Percentiles rank a stretch among this genome's conserved stretches.
These are phyloP conservation scores for Etheostoma nigrum DNA, from an alignment of 2,797 vertebrate genomes.

Conservation along the genomic window DNA sequence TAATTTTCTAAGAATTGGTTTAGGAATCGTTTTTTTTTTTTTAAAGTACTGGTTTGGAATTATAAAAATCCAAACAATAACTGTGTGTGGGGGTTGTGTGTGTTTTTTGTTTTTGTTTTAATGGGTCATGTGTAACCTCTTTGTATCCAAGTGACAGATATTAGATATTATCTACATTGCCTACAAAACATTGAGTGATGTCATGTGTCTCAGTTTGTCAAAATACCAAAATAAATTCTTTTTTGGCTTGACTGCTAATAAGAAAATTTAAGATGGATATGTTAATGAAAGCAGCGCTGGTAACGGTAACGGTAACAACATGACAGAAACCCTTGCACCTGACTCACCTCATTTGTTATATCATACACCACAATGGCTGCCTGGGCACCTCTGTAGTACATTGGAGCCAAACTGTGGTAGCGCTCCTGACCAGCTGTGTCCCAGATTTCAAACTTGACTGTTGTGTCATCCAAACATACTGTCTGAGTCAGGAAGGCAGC, in stretches of 20 bases:
- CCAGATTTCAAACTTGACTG: conserved; percentile 99
- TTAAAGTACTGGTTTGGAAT: too few relatives aligned
- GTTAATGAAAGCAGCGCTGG: not conserved
- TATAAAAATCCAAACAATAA: too few relatives aligned
- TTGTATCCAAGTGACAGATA: not conserved
- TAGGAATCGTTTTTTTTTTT: too few relatives aligned
- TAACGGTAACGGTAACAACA: not conserved
- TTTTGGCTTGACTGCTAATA: not conserved
- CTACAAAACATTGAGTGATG: not conserved
- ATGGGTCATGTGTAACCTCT: not conserved
- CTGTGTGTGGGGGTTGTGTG: too few relatives aligned
- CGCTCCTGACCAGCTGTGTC: conserved; percentile 99
- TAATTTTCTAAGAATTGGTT: too few relatives aligned
- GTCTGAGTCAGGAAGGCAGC: conserved; percentile 99
- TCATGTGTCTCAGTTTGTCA: conserved; percentile 23
- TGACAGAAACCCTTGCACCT: not conserved
- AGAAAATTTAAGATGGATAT: conserved; percentile 3
- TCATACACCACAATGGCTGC: conserved; percentile 99
- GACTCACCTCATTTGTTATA: conserved; percentile 97
- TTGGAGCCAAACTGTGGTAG: conserved; percentile 98
- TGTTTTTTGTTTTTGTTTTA: too few relatives aligned
- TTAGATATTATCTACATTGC: not conserved
- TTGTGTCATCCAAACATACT: conserved; percentile 98
- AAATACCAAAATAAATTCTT: conserved; percentile 14
- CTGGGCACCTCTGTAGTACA: conserved; percentile 99